Percentiles rank a stretch among this genome's conserved stretches.
phyloP scores from a whole-genome alignment of 2,888 invertebrate genomes.

The Eupeodes latifasciatus region DNA sequence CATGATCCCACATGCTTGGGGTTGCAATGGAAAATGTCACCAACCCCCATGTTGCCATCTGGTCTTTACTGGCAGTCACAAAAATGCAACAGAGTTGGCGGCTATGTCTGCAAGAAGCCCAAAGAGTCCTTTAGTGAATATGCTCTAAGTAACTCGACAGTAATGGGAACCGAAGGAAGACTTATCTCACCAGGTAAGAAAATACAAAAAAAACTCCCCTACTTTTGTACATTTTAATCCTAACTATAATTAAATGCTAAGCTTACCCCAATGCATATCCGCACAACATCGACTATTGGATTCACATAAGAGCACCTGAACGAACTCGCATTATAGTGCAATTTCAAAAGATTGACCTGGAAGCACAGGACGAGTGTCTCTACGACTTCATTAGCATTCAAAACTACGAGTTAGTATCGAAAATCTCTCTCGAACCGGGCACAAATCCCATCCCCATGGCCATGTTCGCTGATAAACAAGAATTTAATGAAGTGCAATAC shows the following conservation, averaged over 20 bases:
- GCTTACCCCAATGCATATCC: constrained; percentile 89
- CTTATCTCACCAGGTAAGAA: constrained; percentile 87
- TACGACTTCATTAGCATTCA: constrained; percentile 91
- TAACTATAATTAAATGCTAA: constrained; percentile 54
- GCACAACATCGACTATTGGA: constrained; percentile 89
- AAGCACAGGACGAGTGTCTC: constrained; percentile 90
- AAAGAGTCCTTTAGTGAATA: constrained; percentile 79
- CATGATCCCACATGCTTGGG: constrained; percentile 85
- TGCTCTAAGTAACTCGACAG: constrained; percentile 86
- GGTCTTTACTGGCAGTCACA: constrained; percentile 90
- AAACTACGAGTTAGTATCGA: constrained; percentile 80
- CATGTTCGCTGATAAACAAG: constrained; percentile 78
- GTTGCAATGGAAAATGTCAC: constrained; percentile 88
- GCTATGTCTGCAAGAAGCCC: constrained; percentile 88
- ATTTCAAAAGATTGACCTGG: constrained; percentile 89
- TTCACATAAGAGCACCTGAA: constrained; percentile 88
- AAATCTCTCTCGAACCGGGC: constrained; percentile 80
- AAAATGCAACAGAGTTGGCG: constrained; percentile 87
- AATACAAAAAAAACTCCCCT: constrained; percentile 4
- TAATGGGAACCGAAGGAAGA: constrained; percentile 87
- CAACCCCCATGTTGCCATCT: constrained; percentile 87
- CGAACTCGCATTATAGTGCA: constrained; percentile 88
- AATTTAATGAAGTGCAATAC: constrained; percentile 75
- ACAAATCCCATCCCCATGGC: constrained; percentile 80
- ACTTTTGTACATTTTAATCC: constrained; percentile 19